Conservation (phyloP, 1,140 invertebrate genomes). For the honey bee (Apis mellifera) region DNA sequence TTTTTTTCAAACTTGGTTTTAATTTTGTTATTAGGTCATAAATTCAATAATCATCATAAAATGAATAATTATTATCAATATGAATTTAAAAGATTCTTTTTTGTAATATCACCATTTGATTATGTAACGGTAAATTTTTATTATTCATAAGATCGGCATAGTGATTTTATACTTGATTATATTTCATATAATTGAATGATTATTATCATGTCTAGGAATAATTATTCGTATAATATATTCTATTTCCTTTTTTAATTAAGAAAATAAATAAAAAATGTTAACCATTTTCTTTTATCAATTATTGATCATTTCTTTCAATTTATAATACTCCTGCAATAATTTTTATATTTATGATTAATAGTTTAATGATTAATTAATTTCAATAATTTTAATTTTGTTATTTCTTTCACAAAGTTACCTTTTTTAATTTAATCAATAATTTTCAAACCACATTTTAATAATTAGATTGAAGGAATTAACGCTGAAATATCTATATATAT, state of each 20-base stretch:
- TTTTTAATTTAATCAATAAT: neutral
- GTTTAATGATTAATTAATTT: neutral
- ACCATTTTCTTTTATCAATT: constrained; percentile 6
- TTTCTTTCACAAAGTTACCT: neutral
- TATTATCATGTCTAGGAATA: neutral
- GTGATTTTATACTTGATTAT: neutral
- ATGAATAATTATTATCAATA: no score
- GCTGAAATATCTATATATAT: no score
- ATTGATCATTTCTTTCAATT: neutral
- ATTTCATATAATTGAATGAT: neutral
- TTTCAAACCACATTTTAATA: neutral
- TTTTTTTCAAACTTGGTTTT: no score
- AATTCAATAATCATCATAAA: no score
- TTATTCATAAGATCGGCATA: neutral
- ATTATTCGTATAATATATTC: constrained; percentile 1
- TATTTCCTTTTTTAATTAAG: constrained; percentile 5
- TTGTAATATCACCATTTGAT: no score
- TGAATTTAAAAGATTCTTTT: no score
- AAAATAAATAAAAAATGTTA: constrained; percentile 1
- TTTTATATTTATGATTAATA: neutral
- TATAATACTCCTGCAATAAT: no score
- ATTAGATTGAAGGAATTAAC: neutral
- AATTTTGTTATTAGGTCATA: no score
- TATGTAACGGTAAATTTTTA: no score
- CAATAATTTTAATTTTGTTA: no score